These are phyloP conservation scores for Limosa lapponica DNA, from an alignment of 2,797 vertebrate genomes.

Conservation along the genomic window DNA sequence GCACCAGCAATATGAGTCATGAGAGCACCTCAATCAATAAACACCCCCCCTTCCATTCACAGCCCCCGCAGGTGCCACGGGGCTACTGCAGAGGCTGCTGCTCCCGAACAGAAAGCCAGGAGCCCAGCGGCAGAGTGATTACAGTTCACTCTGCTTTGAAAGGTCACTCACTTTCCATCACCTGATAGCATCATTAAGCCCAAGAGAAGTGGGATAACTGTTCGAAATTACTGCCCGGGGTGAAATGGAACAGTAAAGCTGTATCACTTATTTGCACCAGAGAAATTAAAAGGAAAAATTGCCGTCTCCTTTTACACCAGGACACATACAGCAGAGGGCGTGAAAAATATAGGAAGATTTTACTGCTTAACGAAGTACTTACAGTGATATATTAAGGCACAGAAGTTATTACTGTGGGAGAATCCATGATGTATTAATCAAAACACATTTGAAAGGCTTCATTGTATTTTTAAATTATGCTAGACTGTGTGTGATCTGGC, in stretches of 20 bases:
- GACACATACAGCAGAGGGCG: not conserved
- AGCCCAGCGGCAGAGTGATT: not conserved
- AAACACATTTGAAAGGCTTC: not conserved
- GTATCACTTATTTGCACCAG: not conserved
- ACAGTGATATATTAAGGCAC: not conserved
- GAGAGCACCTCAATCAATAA: not conserved
- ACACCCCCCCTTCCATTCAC: not conserved
- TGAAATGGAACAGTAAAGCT: slow-evolving; percentile 30
- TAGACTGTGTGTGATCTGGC: not conserved
- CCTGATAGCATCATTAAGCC: not conserved
- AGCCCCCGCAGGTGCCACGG: fast-evolving
- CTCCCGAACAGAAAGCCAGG: not conserved
- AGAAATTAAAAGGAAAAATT: slow-evolving; percentile 37
- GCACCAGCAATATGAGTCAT: not conserved
- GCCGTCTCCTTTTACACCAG: not conserved
- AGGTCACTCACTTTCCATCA: not conserved
- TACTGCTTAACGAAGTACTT: not conserved
- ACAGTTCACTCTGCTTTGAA: not conserved
- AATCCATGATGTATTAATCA: not conserved
- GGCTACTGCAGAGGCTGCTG: not conserved
- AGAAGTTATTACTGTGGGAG: not conserved
- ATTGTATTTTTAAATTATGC: not conserved
- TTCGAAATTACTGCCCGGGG: slow-evolving; percentile 18
- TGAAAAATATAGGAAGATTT: not conserved
- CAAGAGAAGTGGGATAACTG: not conserved